Evolutionary conservation across 2,888 invertebrate species (phyloP).

Genomic region (Lordiphosa fenestrarum): DNA sequence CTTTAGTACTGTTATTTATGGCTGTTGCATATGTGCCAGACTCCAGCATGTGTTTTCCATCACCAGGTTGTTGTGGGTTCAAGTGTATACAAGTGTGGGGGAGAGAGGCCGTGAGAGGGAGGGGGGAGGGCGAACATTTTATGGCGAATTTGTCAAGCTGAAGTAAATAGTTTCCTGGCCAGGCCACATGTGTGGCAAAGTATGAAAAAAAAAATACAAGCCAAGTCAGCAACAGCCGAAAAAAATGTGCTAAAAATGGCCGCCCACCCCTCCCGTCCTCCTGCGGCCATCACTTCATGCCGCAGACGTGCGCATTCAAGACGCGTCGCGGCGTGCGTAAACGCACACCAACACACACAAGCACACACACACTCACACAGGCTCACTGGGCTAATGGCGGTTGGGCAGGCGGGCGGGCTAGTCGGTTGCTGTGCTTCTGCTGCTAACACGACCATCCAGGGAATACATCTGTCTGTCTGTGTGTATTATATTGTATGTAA

Average conservation of each 20-base stretch:
- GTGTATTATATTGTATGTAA: conserved; percentile 21
- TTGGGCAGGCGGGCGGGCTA: too few relatives aligned
- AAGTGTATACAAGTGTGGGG: conserved; percentile 15
- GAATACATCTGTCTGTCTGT: conserved; percentile 52
- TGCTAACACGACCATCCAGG: conserved; percentile 40
- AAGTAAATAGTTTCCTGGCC: too few relatives aligned
- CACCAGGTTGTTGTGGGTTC: conserved; percentile 29
- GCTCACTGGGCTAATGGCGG: conserved; percentile 56
- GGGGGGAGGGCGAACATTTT: too few relatives aligned
- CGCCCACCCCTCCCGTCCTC: conserved; percentile 3
- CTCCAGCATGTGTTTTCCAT: conserved; percentile 68
- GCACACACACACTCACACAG: conserved; percentile 21
- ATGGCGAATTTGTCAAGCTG: too few relatives aligned
- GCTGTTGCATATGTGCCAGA: conserved; percentile 58
- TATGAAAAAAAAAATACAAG: conserved; percentile 9
- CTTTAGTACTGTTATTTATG: conserved; percentile 64
- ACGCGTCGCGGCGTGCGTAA: conserved; percentile 50
- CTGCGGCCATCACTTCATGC: not conserved
- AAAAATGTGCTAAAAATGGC: conserved; percentile 23
- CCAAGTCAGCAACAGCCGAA: conserved; percentile 36
- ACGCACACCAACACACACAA: conserved; percentile 30
- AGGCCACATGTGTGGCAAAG: too few relatives aligned
- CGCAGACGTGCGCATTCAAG: conserved; percentile 29
- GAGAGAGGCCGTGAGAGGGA: too few relatives aligned
- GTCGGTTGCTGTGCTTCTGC: conserved; percentile 36